Conservation (phyloP, 2,888 invertebrate species). For the Cynaeus angustus region DNA sequence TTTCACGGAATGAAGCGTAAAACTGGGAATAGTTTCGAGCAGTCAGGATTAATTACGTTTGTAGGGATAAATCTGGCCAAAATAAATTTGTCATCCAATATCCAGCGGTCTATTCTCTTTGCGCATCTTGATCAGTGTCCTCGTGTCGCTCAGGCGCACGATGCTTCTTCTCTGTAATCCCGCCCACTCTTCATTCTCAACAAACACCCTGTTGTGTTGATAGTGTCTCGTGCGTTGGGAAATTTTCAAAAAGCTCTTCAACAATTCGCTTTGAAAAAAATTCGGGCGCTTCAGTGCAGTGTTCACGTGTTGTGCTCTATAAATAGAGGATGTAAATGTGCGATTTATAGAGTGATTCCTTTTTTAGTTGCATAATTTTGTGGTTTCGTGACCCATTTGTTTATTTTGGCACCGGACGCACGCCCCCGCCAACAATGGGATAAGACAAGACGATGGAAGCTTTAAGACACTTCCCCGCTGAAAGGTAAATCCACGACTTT, state of each 20-base stretch:
- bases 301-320: slow-evolving; percentile 10
- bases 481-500: slow-evolving; percentile 35
- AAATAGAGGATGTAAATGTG: slow-evolving; percentile 34
- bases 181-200: slow-evolving; percentile 63
- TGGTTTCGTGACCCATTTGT: slow-evolving; percentile 33
- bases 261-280: slow-evolving; percentile 10
- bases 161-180: slow-evolving; percentile 60
- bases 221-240: slow-evolving; percentile 44
- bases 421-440: slow-evolving; percentile 39
- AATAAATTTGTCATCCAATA: slow-evolving; percentile 47
- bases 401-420: slow-evolving; percentile 18
- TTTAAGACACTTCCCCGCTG: slow-evolving; percentile 45
- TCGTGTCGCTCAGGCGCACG: slow-evolving; percentile 66
- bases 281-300: slow-evolving; percentile 16
- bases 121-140: slow-evolving; percentile 64
- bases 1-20: neutral
- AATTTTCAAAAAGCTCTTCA: slow-evolving; percentile 38
- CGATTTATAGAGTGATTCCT: slow-evolving; percentile 32
- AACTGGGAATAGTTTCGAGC: neutral
- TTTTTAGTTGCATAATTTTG: slow-evolving; percentile 43
- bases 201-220: slow-evolving; percentile 50
- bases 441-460: slow-evolving; percentile 45
- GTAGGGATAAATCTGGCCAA: slow-evolving; percentile 27
- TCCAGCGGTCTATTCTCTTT: slow-evolving; percentile 53
- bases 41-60: slow-evolving; percentile 16